These are phyloP conservation scores for Chrysogorgia sp. DNA, from an alignment of 92 coral and sea anemone species.

Conservation along the genomic window DNA sequence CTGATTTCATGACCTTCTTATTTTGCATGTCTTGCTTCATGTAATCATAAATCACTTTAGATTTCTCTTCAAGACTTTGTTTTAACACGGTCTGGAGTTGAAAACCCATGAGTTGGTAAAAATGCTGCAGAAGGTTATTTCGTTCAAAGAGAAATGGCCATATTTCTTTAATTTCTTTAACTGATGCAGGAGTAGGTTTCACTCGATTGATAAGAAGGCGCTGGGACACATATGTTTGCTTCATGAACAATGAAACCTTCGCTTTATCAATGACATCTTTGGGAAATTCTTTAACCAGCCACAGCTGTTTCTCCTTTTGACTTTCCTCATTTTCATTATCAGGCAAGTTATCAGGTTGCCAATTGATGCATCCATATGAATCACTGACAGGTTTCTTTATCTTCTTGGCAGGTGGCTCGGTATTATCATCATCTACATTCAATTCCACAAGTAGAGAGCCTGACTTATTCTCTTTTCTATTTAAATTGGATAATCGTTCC, in stretches of 20 bases:
- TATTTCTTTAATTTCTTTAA: constrained; percentile 25
- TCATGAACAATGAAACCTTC: constrained; percentile 14
- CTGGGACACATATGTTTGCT: constrained; percentile 13
- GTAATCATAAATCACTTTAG: background rate
- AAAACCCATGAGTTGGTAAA: constrained; percentile 23
- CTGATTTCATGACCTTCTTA: constrained; percentile 6
- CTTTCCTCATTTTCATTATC: constrained; percentile 5
- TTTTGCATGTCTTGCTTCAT: constrained; percentile 1
- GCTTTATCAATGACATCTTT: constrained; percentile 4
- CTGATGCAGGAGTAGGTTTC: constrained; percentile 11
- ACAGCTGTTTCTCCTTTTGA: constrained; percentile 19
- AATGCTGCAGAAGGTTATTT: constrained; percentile 14
- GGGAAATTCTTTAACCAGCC: constrained; percentile 14
- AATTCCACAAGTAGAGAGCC: background rate
- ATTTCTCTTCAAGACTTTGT: constrained; percentile 10
- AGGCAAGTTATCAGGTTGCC: constrained; percentile 19
- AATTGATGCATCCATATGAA: constrained; percentile 36
- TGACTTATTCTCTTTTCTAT: constrained; percentile 3
- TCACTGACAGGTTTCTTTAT: background rate
- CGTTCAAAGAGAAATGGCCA: constrained; percentile 36
- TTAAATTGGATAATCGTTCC: constrained; percentile 14
- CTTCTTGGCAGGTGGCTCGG: background rate
- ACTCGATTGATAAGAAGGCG: constrained; percentile 19
- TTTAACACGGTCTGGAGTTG: background rate
- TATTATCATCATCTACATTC: constrained; percentile 10